These are phyloP conservation scores for Drosophila navojoa DNA, from an alignment of 1,140 invertebrate species.

Conservation along the genomic window DNA sequence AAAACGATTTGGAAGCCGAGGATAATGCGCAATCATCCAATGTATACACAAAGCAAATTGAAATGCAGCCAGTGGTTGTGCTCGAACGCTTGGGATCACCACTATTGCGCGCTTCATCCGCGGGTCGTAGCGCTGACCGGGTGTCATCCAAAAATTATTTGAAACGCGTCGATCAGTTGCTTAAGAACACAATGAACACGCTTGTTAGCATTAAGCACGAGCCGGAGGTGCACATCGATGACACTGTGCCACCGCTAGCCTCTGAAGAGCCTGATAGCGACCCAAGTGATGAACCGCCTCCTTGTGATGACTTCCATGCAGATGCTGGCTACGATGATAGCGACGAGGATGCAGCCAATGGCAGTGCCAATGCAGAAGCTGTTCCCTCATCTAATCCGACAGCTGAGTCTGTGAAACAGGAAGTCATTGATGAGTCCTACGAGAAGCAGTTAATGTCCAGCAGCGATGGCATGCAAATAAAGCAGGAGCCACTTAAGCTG, in stretches of 20 bases:
- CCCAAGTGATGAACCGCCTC: slow-evolving; percentile 18
- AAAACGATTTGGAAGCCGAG: slow-evolving; percentile 59
- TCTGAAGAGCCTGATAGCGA: slow-evolving; percentile 35
- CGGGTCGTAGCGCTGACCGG: slow-evolving; percentile 50
- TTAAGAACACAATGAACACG: slow-evolving; percentile 75
- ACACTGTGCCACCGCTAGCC: slow-evolving; percentile 37
- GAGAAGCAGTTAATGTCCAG: slow-evolving; percentile 9
- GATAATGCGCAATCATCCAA: slow-evolving; percentile 33
- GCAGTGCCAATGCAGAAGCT: not conserved
- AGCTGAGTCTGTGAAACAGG: slow-evolving; percentile 48
- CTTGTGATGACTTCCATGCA: slow-evolving; percentile 49
- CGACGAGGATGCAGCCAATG: slow-evolving; percentile 36
- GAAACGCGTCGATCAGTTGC: slow-evolving; percentile 74
- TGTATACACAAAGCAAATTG: slow-evolving; percentile 28
- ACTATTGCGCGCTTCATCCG: slow-evolving; percentile 31
- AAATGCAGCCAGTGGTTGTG: slow-evolving; percentile 71
- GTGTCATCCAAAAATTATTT: slow-evolving; percentile 72
- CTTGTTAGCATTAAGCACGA: slow-evolving; percentile 81
- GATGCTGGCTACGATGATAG: slow-evolving; percentile 49
- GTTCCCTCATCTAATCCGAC: not conserved
- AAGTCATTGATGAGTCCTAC: slow-evolving; percentile 42
- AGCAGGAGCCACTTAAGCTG: slow-evolving; percentile 67
- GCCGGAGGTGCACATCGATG: slow-evolving; percentile 72
- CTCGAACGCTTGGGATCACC: slow-evolving; percentile 68
- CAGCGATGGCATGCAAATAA: slow-evolving; percentile 36